Evolutionary conservation across 2,113 vertebrate species (phyloP), one percentile per base, ranked within the genome.

Genomic region (Ailuropoda melanoleuca): DNA sequence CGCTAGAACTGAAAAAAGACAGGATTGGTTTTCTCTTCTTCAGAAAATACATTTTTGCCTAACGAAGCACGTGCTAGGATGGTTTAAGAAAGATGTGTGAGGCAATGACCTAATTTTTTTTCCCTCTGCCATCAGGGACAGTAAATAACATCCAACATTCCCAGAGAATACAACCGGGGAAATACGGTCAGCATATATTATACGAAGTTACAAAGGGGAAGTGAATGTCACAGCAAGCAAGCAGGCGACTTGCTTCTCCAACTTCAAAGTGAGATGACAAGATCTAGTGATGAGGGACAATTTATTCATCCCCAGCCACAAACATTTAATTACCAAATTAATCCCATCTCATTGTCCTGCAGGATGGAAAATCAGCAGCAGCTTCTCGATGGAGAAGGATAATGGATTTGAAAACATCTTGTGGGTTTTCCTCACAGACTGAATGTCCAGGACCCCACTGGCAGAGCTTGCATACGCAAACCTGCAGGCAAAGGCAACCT

Each of bases 321-420:
- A 90, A 92, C 87, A 93, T 75, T 94, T 86, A 55, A 70, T 92
- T 87, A 90, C 94, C 94, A 84, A 88, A 97, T 96, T 56, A 95
- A 94, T 90, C 84, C 60, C 48, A 1, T 13, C 23, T 64, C 92
- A 62, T 58, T 64, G 81, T 19, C 4, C 68, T 50, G 17, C 74
- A 80, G 8, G 53, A 53, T 91, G 84, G 95, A 93, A 93, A 97
- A 84, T 24, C 66, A 13, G 13, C 66, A 6, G 86, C 94, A 62
- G 53, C 66, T 74, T 86, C 92, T 84, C 80, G 92, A 87, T 46
- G 62, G 43, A 62, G 80, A 56, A 93, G 88, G 68, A 93, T 53
- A 70, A 90, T 66, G 48, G 75, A 74, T 64, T 48, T 66, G 90
- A 93, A 90, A 90, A 95, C 55, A 48, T 81, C 62, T 68, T 84